Base-by-base conservation (phyloP, 2,888 invertebrate species). In the Papilio gigon region DNA sequence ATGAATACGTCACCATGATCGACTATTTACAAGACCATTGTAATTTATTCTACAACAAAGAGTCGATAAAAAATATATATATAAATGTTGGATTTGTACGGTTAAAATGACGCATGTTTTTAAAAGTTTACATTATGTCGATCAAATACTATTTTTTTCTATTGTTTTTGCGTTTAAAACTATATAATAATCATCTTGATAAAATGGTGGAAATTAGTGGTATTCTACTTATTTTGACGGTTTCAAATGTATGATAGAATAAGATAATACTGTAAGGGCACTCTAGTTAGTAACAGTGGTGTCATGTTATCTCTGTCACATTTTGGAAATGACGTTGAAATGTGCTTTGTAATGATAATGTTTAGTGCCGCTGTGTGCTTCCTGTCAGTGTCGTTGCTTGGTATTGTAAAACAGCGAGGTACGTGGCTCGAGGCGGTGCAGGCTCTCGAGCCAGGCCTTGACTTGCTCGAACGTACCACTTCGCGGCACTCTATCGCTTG, bases 341-440 rank as follows among this genome's bases (percentile, higher is more conserved):
- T 27, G 27, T 27, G 8, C 27, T 53, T 27, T 30, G 30, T 17
- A 9, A 30, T n/a, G 30, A 22, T 47, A 47, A 47, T 47, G 20
- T 22, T 47, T 22, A 47, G 12, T 27, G 17, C 25, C 9, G 27
- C 17, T n/a, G 40, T 4, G 33, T 50, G 35, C 22, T 37, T 56
- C 27, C 27, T 56, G 27, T 56, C 53, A 11, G 53, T 56, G 17
- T 30, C 17, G 53, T 56, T 53, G 53, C 30, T 53, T 53, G 93
- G 97, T 97, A 53, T 53, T 56, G 53, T 25, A 25, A 53, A 27
- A 64, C 22, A 47, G 40, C 11, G n/a, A 60, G 94, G 96, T 96
- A 92, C 96, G 96, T 95, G 72, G 75, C 71, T 84, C 83, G 81
- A 81, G 83, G 80, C 79, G 67, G 73, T 78, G 78, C 83, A 81